Percentiles rank a stretch among this genome's conserved stretches.
Evolutionary conservation across 2,888 invertebrate species (phyloP).

Genomic region (Nysson spinosus): DNA sequence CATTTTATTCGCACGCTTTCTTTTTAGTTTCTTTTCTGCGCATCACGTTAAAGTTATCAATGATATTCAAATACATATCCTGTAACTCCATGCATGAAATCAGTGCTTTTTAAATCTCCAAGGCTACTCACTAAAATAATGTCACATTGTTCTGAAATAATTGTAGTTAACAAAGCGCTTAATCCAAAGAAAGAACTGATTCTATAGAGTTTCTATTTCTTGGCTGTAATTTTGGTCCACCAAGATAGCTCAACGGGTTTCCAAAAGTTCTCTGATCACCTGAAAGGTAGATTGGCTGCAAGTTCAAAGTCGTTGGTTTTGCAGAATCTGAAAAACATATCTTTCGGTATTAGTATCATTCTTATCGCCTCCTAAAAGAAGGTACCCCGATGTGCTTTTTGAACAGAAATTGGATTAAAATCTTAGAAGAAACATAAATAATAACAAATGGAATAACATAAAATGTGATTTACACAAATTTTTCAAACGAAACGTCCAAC

Average conservation of each 20-base stretch:
- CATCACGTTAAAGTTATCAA: neutral
- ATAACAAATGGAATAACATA: no score
- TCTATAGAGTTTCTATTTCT: slow-evolving; percentile 82
- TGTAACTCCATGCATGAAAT: neutral
- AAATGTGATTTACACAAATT: no score
- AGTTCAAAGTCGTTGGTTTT: slow-evolving; percentile 53
- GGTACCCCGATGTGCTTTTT: no score
- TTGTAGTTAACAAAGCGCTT: slow-evolving; percentile 25
- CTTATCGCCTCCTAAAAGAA: no score
- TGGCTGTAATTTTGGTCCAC: slow-evolving; percentile 80
- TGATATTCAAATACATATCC: neutral
- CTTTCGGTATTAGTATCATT: neutral
- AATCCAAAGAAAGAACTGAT: slow-evolving; percentile 84
- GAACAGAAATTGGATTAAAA: neutral
- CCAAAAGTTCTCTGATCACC: slow-evolving; percentile 80
- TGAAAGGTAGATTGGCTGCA: slow-evolving; percentile 79
- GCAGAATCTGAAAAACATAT: slow-evolving; percentile 53
- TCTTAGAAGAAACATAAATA: neutral
- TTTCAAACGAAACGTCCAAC: no score
- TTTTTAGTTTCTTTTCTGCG: neutral
- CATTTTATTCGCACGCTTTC: neutral
- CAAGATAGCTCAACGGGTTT: slow-evolving; percentile 85
- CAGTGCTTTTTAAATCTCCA: neutral
- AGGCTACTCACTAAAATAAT: neutral
- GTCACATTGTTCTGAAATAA: neutral